Conservation (phyloP, 2,113 vertebrate genomes). For the Leptocoma aspasia region DNA sequence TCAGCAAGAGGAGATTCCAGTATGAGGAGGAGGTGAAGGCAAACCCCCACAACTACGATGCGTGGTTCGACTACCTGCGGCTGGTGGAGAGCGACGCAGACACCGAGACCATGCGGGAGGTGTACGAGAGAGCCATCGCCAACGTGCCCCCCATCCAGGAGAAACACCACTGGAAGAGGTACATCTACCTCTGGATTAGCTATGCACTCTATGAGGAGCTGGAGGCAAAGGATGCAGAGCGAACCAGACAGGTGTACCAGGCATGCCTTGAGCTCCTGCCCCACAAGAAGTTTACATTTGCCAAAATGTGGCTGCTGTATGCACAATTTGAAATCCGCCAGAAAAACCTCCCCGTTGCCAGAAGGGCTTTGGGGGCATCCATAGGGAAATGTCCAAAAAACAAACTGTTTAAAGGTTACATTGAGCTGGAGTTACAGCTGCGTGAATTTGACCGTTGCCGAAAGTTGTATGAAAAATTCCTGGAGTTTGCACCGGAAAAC, state of each 20-base stretch:
- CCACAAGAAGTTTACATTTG: slow-evolving; percentile 98
- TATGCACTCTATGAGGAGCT: slow-evolving; percentile 95
- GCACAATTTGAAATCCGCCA: slow-evolving; percentile 95
- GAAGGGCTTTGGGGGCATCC: slow-evolving; percentile 86
- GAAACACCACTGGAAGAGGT: slow-evolving; percentile 96
- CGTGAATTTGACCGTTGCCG: slow-evolving; percentile 97
- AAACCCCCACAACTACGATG: slow-evolving; percentile 96
- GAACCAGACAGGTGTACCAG: slow-evolving; percentile 93
- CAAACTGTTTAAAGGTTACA: slow-evolving; percentile 97
- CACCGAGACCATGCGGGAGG: slow-evolving; percentile 85
- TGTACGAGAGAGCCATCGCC: slow-evolving; percentile 94
- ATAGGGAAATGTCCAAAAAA: slow-evolving; percentile 97
- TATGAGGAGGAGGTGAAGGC: slow-evolving; percentile 99
- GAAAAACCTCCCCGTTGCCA: slow-evolving; percentile 89
- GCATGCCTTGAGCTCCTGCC: slow-evolving; percentile 93
- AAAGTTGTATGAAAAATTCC: slow-evolving; percentile 96
- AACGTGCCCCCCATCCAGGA: slow-evolving; percentile 91
- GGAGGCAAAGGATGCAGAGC: slow-evolving; percentile 92
- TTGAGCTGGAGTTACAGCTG: slow-evolving; percentile 93
- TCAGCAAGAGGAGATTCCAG: slow-evolving; percentile 94
- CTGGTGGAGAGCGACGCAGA: slow-evolving; percentile 92
- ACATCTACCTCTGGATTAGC: slow-evolving; percentile 98
- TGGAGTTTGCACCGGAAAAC: slow-evolving; percentile 94
- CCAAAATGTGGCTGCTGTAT: slow-evolving; percentile 95
- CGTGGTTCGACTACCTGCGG: slow-evolving; percentile 95